Conservation (phyloP, 2,113 vertebrate species). For the Lipophrys pholis region DNA sequence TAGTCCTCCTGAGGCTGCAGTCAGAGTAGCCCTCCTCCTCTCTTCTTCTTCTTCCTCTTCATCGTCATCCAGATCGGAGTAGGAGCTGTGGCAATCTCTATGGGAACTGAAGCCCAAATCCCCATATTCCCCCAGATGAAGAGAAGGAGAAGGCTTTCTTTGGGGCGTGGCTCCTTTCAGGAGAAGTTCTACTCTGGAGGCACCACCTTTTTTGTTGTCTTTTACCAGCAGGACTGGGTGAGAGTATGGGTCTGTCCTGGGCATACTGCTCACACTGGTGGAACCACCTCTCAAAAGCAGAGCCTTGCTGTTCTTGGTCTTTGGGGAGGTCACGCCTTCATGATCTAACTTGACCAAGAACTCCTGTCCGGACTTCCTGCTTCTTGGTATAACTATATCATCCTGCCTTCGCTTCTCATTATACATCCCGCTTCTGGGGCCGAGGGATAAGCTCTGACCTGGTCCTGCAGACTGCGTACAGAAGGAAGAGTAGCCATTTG, state of each 20-base stretch:
- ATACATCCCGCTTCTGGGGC: conserved; percentile 82
- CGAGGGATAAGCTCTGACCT: conserved; percentile 81
- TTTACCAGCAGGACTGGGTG: conserved; percentile 88
- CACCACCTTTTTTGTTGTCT: conserved; percentile 90
- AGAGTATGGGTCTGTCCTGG: conserved; percentile 84
- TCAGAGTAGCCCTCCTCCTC: conserved; percentile 68
- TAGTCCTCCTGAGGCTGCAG: conserved; percentile 80
- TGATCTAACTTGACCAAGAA: conserved; percentile 97
- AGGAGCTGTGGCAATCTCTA: conserved; percentile 93
- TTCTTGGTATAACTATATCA: conserved; percentile 75
- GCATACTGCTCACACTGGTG: conserved; percentile 78
- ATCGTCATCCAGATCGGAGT: conserved; percentile 89
- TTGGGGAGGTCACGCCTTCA: conserved; percentile 96
- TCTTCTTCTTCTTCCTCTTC: conserved; percentile 85
- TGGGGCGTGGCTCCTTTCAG: conserved; percentile 86
- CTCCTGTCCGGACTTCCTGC: conserved; percentile 85
- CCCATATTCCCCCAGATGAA: conserved; percentile 75
- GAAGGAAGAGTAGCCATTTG: conserved; percentile 92
- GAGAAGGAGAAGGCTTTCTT: conserved; percentile 84
- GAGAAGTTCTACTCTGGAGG: conserved; percentile 85
- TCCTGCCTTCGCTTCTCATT: conserved; percentile 86
- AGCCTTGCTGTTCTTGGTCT: conserved; percentile 95
- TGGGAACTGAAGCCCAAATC: conserved; percentile 90
- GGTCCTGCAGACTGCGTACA: conserved; percentile 80
- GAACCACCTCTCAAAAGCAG: conserved; percentile 82